phyloP scores from a whole-genome alignment of 1,140 invertebrate genomes.

The Amphibalanus amphitrite region DNA sequence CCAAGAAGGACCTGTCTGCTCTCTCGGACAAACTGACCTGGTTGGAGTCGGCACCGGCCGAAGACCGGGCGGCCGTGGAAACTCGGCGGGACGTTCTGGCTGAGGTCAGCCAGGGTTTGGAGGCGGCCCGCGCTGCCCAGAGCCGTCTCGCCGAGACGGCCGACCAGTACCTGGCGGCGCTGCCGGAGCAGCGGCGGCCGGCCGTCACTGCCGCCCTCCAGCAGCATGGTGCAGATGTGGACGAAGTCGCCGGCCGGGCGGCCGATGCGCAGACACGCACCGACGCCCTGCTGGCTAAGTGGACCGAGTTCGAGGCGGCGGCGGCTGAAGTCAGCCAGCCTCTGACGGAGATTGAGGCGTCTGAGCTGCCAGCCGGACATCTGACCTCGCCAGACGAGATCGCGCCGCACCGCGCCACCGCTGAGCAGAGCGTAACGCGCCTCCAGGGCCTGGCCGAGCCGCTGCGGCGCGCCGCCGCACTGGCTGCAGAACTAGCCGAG shows the following conservation, averaged over 20 bases:
- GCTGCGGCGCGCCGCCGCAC: background rate
- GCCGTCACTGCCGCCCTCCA: slow-evolving; percentile 19
- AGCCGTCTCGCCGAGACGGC: slow-evolving; percentile 18
- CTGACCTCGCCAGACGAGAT: background rate
- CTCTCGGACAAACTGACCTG: slow-evolving; percentile 64
- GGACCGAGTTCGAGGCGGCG: slow-evolving; percentile 4
- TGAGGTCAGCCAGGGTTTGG: slow-evolving; percentile 52
- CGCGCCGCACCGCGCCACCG: too few species aligned
- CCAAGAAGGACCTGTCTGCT: background rate
- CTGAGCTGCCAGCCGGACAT: background rate
- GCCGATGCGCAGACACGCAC: slow-evolving; percentile 21
- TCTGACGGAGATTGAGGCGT: background rate
- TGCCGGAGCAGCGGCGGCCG: slow-evolving; percentile 16
- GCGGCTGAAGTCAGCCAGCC: slow-evolving; percentile 7
- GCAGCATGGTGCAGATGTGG: slow-evolving; percentile 39
- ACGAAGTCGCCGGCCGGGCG: slow-evolving; percentile 41
- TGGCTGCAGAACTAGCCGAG: background rate
- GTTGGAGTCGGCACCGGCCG: slow-evolving; percentile 70
- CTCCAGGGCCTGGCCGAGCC: background rate
- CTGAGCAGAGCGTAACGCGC: background rate
- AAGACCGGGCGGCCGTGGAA: slow-evolving; percentile 81
- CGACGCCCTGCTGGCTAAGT: slow-evolving; percentile 5
- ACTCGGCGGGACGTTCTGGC: slow-evolving; percentile 65
- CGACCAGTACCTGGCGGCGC: slow-evolving; percentile 17
- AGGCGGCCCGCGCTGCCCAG: slow-evolving; percentile 24